Evolutionary conservation across 2,797 vertebrate species (phyloP), one percentile per base, ranked within the genome.

Genomic region (Botia kubotai): DNA sequence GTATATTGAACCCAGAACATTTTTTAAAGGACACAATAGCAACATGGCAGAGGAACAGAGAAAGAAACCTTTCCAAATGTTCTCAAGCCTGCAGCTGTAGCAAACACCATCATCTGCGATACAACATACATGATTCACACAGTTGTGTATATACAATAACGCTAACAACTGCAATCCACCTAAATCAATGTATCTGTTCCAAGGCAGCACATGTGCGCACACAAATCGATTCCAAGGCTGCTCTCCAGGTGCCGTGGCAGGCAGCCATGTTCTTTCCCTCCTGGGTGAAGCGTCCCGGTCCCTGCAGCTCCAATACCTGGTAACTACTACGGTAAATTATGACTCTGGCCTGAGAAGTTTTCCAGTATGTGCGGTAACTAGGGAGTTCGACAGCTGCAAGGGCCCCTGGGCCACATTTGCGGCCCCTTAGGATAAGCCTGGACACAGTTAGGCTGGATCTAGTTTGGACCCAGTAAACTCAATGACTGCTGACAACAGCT

Each of bases 211-310:
- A 48, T 71, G 58, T 70, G 75, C 50, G 60, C 19, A 71, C 26
- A 72, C 62, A 71, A 83, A 86, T 74, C 72, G 70, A 82, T 43
- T 36, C 69, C 57, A 73, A 63, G 26, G 19, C 19, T 39, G 57
- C 66, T 70, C 77, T 81, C 93, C 95, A 94, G 94, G 93, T 93
- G 92, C 90, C 75, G 46, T 72, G 89, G 88, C 89, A 79, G 85
- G 11, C 7, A 70, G 84, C 90, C 83, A 91, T 62, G 70, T 73
- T 83, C 89, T 62, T 84, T 84, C 90, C 93, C 39, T 92, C 90
- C 65, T 3, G 93, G 87, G 89, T 88, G 87, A 73, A 68, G 87
- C 88, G 88, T 89, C 48, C 80, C 84, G 86, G 83, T 88, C 86
- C 88, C 84, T 88, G 78, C 60, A n/a, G 33, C 36, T 39, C 5